Evolutionary conservation across 2,113 vertebrate species (phyloP).

Genomic region (Anhinga rufa): DNA sequence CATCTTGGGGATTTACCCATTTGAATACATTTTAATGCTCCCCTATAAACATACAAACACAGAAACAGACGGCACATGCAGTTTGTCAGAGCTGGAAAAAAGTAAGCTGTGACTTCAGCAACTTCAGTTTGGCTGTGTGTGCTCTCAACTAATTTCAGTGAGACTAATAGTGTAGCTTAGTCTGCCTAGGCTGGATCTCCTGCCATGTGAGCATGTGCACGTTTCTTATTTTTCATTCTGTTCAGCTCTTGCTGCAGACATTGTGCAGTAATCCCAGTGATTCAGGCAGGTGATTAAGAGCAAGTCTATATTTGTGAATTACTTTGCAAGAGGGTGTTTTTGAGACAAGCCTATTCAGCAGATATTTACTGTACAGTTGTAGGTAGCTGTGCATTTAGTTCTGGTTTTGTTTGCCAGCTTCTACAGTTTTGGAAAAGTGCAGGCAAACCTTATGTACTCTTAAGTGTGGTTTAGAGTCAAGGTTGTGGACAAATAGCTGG

Average conservation of each 20-base stretch:
- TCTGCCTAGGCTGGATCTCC: not conserved
- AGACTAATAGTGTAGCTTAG: not conserved
- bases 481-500: not conserved
- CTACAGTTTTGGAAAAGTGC: not conserved
- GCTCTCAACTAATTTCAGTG: not conserved
- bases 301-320: not conserved
- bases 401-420: not conserved
- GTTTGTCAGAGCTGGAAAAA: not conserved
- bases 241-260: not conserved
- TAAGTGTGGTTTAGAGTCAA: not conserved
- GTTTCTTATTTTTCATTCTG: not conserved
- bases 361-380: not conserved
- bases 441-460: not conserved
- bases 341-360: not conserved
- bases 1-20: not conserved
- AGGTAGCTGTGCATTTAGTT: not conserved
- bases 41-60: not conserved
- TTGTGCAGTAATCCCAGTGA: not conserved
- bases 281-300: not conserved
- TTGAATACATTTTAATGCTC: not conserved
- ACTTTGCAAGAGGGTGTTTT: not conserved
- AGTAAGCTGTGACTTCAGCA: not conserved
- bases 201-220: not conserved
- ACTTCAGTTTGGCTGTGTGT: not conserved
- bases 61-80: not conserved